Base-by-base conservation (phyloP, 2,888 invertebrate species). In the Auanema sp. region DNA sequence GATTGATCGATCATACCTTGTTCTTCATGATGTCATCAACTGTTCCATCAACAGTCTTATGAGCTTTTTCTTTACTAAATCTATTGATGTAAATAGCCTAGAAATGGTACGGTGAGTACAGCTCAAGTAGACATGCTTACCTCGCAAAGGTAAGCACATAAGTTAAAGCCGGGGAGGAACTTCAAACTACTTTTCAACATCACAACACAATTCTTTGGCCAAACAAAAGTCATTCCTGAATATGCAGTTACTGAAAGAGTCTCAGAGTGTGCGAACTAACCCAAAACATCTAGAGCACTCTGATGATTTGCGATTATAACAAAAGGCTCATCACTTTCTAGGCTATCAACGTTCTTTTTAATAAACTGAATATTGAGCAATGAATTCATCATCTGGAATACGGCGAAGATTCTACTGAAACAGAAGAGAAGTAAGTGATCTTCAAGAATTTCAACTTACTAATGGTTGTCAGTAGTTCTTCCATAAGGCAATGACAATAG, bases 281-380 rank as follows among this genome's bases (percentile, higher is more conserved):
- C 74, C 18, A 75, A 65, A 23, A 81, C 69, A 61, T 83, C 83
- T 24, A 83, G 16, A 25, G 78, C 75, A 49, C 79, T 80, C 65
- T 83, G 83, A 60, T 83, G 83, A 55, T 83, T 83, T 44, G 72
- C 72, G 25, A 84, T 72, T 51, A 84, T 57, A 40, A 83, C 79
- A 55, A 64, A 75, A 5, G 79, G 77, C 43, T 72, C 68, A 24
- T 67, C 63, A 16, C 60, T 60, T 16, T 64, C 57, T 33, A 76
- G 55, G 21, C 65, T 64, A 16, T 72, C 65, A 23, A 49, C 59
- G 64, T 77, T 63, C 23, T 75, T 52, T 3, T 73, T 42, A 11
- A 68, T 58, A 60, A 68, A 68, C n/a, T 57, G 56, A 18, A 77
- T 33, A 1, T 65, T 57, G 47, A 75, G 57, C 25, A 64, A 65